Percentiles rank a stretch among this genome's conserved stretches.
phyloP scores from a whole-genome alignment of 2,888 invertebrate genomes.

The Hirtodrosophila duncani region DNA sequence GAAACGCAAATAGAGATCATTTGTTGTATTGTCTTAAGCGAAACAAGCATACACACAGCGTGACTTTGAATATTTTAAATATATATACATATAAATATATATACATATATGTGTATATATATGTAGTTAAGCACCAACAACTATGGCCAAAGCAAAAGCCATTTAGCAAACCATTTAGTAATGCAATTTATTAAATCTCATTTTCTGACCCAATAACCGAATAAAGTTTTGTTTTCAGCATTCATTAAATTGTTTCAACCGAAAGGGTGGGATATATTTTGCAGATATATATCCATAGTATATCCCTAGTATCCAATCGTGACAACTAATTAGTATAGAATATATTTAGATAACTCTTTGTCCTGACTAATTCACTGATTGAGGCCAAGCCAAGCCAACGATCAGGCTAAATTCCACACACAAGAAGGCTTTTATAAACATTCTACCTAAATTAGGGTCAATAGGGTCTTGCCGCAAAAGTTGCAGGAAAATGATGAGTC shows the following conservation, averaged over 20 bases:
- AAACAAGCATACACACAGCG: constrained; percentile 14
- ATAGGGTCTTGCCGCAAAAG: too few relatives aligned
- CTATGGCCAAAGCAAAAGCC: too few relatives aligned
- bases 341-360: too few relatives aligned
- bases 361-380: too few relatives aligned
- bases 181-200: constrained; percentile 39
- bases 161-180: constrained; percentile 13
- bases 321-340: too few relatives aligned
- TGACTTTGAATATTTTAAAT: constrained; percentile 45
- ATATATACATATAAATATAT: constrained; percentile 9
- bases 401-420: too few relatives aligned
- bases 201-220: constrained; percentile 15
- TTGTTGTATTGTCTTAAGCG: constrained; percentile 7
- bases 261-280: constrained; percentile 5
- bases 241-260: not conserved
- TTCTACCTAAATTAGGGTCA: too few relatives aligned
- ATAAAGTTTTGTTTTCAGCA: not conserved
- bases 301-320: too few relatives aligned
- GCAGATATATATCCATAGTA: constrained; percentile 22
- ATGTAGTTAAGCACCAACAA: constrained; percentile 3
- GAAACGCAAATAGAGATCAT: constrained; percentile 22
- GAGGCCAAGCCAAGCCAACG: too few relatives aligned
- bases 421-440: too few relatives aligned
- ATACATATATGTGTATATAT: not conserved
- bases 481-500: too few relatives aligned